These are phyloP conservation scores for Stictocephala bisonia DNA, from an alignment of 2,888 invertebrate genomes.

Conservation along the genomic window DNA sequence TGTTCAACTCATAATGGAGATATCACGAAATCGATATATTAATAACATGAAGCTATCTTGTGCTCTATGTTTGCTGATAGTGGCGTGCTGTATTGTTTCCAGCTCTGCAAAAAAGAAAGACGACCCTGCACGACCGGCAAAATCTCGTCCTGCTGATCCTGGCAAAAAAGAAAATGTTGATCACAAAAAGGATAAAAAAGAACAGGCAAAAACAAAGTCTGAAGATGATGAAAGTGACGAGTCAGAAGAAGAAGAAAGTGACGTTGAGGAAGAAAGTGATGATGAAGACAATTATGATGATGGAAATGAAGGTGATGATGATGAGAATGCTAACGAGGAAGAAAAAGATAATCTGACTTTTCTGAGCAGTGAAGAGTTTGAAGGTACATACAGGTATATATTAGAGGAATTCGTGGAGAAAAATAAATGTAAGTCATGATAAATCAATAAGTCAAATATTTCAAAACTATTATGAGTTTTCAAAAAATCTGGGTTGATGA, in stretches of 20 bases:
- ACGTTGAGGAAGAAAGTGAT: neutral
- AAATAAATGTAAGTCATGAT: too few relatives aligned
- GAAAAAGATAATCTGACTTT: neutral
- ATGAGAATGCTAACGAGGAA: neutral
- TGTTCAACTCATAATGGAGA: too few relatives aligned
- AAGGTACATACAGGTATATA: too few relatives aligned
- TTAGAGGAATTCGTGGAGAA: too few relatives aligned
- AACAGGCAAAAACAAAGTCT: neutral
- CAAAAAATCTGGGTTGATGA: too few relatives aligned
- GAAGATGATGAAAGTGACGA: slow-evolving; percentile 6
- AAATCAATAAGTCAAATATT: too few relatives aligned
- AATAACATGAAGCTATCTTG: slow-evolving; percentile 21
- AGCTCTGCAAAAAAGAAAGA: slow-evolving; percentile 13
- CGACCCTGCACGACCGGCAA: neutral
- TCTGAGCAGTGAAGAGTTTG: slow-evolving; percentile 5
- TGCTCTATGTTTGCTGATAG: slow-evolving; percentile 1
- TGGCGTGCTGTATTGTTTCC: neutral
- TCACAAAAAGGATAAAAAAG: neutral
- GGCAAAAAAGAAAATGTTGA: neutral
- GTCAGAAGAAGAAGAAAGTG: neutral
- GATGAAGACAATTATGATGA: neutral
- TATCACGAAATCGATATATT: too few relatives aligned
- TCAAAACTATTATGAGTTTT: too few relatives aligned
- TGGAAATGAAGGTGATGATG: neutral
- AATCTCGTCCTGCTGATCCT: too few relatives aligned